Base-by-base conservation (phyloP, 2,113 vertebrate species). In the Phalacrocorax aristotelis region DNA sequence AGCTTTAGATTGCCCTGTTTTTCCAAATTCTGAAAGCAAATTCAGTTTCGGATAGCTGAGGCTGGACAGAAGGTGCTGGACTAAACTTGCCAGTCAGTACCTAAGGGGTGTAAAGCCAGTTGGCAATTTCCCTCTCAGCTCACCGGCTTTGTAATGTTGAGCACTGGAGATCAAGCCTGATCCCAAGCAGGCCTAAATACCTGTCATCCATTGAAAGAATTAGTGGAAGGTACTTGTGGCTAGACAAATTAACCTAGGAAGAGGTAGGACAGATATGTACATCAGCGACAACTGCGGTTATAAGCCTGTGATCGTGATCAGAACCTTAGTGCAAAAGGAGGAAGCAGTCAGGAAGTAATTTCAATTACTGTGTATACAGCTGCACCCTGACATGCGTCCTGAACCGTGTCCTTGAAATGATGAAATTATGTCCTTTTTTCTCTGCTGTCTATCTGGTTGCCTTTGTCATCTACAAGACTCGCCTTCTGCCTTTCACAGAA, bases 401-500 rank as follows among this genome's bases (percentile, higher is more conserved):
- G 36, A 81, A 83, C 51, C 0, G 2, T 89, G 74, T 89, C 81
- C 84, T 68, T 75, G 62, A 62, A 71, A 51, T 46, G 0, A 40
- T 10, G 66, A 66, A 7, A 21, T 42, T 2, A 5, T 44, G 48
- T 83, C 60, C 38, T 65, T 61, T 83, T 79, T 58, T 61, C 69
- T 70, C 52, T 77, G 83, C 89, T 95, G 60, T 95, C 90, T 75
- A 13, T 83, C 87, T 84, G 70, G 87, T 89, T 95, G 96, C 92
- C 93, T 96, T 95, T 95, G 85, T 90, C 89, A 68, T 17, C 57
- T 60, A n/a, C 70, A n/a, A 83, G 74, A 54, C 42, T 93, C 79
- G 58, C 94, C 93, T 91, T 93, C 84, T 91, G 89, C 96, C 93
- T 97, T 89, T 91, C 55, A 66, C 87, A 92, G 40, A 95, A 71